These are phyloP conservation scores for Tubiluchus corallicola DNA, from an alignment of 2,888 invertebrate species.

Conservation along the genomic window DNA sequence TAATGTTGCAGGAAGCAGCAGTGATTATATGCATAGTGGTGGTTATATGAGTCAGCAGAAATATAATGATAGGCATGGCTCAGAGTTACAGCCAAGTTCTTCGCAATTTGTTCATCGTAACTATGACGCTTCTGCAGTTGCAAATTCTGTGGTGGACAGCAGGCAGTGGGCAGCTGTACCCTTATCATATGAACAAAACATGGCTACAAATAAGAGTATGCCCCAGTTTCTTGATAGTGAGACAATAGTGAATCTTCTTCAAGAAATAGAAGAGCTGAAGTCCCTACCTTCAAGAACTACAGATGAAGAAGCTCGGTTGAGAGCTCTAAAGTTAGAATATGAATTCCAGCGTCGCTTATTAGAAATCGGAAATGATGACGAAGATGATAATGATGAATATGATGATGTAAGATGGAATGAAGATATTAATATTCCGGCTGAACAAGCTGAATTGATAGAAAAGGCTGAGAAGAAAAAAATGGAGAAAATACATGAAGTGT, in stretches of 20 bases:
- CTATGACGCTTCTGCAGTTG: no score
- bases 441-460: background rate
- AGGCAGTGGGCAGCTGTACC: slow-evolving; percentile 17
- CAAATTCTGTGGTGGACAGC: slow-evolving; percentile 14
- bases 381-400: slow-evolving; percentile 46
- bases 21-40: no score
- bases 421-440: background rate
- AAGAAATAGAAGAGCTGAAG: slow-evolving; percentile 27
- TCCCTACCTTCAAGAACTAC: slow-evolving; percentile 38
- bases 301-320: slow-evolving; percentile 67
- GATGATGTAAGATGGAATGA: slow-evolving; percentile 25
- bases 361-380: slow-evolving; percentile 49
- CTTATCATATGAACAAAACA: no score
- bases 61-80: no score
- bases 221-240: no score
- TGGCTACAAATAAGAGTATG: no score
- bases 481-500: slow-evolving; percentile 38
- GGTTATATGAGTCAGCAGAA: no score
- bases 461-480: no score
- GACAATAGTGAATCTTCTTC: no score
- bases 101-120: background rate
- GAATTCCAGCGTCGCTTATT: slow-evolving; percentile 82
- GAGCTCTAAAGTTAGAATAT: slow-evolving; percentile 71
- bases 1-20: no score
- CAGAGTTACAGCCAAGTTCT: no score